These are phyloP conservation scores for Myotis daubentonii DNA, from an alignment of 2,797 vertebrate species.

Conservation along the genomic window DNA sequence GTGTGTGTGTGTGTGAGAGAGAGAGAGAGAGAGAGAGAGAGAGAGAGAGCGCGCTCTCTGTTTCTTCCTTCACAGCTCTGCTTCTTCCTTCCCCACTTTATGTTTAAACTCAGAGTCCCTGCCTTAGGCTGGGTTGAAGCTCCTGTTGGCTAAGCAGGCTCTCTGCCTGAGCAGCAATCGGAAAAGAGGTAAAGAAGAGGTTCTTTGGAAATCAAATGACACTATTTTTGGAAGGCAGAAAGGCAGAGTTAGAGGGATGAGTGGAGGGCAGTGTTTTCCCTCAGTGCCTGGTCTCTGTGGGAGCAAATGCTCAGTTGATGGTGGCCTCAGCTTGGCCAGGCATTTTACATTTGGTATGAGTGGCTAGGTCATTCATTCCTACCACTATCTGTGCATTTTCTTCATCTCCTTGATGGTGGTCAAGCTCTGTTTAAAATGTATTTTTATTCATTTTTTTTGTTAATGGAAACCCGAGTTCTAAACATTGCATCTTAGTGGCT, in stretches of 20 bases:
- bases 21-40: neutral
- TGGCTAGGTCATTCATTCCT: neutral
- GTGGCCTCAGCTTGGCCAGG: too few species aligned
- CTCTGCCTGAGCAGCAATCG: neutral
- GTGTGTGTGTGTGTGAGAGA: too few species aligned
- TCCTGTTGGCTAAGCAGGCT: neutral
- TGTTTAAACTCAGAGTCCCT: neutral
- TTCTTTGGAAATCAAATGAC: neutral
- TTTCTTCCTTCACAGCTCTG: neutral
- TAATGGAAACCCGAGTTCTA: neutral
- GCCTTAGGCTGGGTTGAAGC: neutral
- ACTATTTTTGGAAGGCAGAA: neutral
- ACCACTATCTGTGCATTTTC: neutral
- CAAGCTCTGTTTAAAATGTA: neutral
- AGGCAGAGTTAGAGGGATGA: neutral
- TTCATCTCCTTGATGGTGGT: neutral
- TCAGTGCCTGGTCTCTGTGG: neutral
- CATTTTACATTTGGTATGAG: neutral
- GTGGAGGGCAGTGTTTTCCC: neutral
- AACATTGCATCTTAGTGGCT: neutral
- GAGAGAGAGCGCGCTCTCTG: neutral
- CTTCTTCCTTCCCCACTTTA: accelerated
- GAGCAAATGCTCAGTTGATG: neutral
- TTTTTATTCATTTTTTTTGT: neutral
- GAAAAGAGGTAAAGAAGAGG: neutral